Evolutionary conservation across 2,888 invertebrate species (phyloP).

Genomic region (Sphaerophoria rueppellii): DNA sequence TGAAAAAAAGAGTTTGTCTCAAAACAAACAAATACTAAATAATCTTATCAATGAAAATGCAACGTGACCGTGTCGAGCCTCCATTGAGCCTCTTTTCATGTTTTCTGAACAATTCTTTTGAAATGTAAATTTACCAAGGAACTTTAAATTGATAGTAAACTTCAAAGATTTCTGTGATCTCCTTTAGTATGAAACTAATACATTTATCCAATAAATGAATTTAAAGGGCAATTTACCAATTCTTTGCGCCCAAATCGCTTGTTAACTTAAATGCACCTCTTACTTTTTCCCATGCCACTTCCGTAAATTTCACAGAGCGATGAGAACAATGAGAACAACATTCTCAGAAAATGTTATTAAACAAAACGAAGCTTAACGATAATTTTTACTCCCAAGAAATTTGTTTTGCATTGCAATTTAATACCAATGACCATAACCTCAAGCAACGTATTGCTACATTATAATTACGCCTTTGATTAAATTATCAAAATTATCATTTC

Average conservation of each 20-base stretch:
- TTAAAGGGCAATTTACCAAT: no score
- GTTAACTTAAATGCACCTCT: no score
- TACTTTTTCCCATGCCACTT: no score
- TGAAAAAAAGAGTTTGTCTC: conserved; percentile 8
- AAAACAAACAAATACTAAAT: not conserved
- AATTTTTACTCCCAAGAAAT: not conserved
- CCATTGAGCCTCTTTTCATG: not conserved
- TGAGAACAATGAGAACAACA: conserved; percentile 14
- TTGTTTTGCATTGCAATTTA: conserved; percentile 24
- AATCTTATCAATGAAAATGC: conserved; percentile 15
- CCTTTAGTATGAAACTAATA: no score
- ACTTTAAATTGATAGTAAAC: no score
- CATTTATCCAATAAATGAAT: no score
- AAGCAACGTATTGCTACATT: not conserved
- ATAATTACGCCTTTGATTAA: conserved; percentile 30
- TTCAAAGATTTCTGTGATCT: no score
- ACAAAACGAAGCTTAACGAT: conserved; percentile 34
- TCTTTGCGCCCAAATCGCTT: no score
- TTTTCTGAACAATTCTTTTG: not conserved
- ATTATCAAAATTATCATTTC: not conserved
- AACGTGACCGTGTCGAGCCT: not conserved
- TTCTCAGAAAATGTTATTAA: conserved; percentile 46
- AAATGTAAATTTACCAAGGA: no score
- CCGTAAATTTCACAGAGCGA: no score
- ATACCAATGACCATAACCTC: not conserved